Base-by-base conservation (phyloP, 2,888 invertebrate genomes). In the Oligia strigilis region DNA sequence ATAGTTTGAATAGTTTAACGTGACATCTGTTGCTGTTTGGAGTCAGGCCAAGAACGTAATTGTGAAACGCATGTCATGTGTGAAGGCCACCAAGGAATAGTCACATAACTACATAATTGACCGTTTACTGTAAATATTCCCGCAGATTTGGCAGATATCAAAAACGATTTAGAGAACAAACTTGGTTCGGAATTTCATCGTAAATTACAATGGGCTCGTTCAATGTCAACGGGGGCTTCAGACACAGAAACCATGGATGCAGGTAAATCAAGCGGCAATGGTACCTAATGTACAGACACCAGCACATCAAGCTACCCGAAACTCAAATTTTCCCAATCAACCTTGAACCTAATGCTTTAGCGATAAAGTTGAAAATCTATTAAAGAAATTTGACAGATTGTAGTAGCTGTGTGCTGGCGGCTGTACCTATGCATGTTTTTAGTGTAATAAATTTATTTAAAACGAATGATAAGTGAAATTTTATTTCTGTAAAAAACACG, bases 161-260 rank as follows among this genome's bases (percentile, higher is more conserved):
- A 98, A 93, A 98, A 98, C 88, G 98, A 98, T 88, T 94, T 99
- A 72, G 98, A 98, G 91, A 97, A 96, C 62, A 98, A 98, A 83
- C 95, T 98, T 23, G 98, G 98, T 23, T 96, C 97, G 0, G 98
- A 98, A 92, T 97, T 98, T 87, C 97, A 98, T 83, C 97, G 97
- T 89, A 98, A 98, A 94, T 94, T 98, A 81, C 97, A 97, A 86
- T 96, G 98, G 85, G 98, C 98, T 60, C 97, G 98, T 81, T 98
- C 98, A 0, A 97, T 98, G 72, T 98, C 98, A 0, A 98, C 98
- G 92, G 98, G 98, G 88, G 97, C 98, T 62, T 98, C 98, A 6
- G 98, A 98, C 90, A 98, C 98, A 0, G 96, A 96, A 64, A 92
- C 92, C 76, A 88, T 87, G 0, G 94, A 93, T 11, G 90, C 94